Evolutionary conservation across 1,140 invertebrate species (phyloP).

Genomic region (Zelostemma sp.): DNA sequence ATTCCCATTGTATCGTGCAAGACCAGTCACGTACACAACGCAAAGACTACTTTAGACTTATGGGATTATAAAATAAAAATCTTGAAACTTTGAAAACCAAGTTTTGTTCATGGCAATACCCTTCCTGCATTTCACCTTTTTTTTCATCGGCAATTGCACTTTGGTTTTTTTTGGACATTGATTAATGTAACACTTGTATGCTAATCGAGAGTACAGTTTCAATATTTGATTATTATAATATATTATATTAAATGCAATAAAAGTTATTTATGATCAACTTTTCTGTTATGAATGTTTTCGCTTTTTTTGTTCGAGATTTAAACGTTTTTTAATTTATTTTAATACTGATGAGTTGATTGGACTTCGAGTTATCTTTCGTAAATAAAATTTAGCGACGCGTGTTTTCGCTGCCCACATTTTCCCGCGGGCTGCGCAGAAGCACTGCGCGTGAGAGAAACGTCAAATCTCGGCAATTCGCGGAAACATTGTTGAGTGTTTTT

Average conservation of each 20-base stretch:
- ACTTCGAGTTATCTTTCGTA: too few species aligned
- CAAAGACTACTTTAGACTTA: conserved; percentile 69
- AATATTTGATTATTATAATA: conserved; percentile 63
- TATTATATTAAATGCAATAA: conserved; percentile 65
- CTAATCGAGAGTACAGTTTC: conserved; percentile 54
- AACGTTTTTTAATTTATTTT: too few species aligned
- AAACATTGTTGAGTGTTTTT: too few species aligned
- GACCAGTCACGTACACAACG: conserved; percentile 66
- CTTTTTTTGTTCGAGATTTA: too few species aligned
- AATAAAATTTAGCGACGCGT: too few species aligned
- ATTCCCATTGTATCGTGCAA: conserved; percentile 70
- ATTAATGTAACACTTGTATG: conserved; percentile 44
- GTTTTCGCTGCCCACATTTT: too few species aligned
- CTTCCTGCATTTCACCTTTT: conserved; percentile 33
- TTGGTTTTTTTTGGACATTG: conserved; percentile 44
- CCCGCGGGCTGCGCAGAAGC: too few species aligned
- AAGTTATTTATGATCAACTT: conserved; percentile 63
- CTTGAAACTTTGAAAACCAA: conserved; percentile 59
- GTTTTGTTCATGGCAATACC: too few species aligned
- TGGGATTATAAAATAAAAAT: conserved; percentile 70
- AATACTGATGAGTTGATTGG: too few species aligned
- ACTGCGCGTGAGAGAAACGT: too few species aligned
- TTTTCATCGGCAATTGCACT: not conserved
- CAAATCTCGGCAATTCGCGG: too few species aligned
- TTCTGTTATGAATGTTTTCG: too few species aligned